These are phyloP conservation scores for Calameuta pallipes DNA, from an alignment of 2,888 invertebrate genomes.

Conservation along the genomic window DNA sequence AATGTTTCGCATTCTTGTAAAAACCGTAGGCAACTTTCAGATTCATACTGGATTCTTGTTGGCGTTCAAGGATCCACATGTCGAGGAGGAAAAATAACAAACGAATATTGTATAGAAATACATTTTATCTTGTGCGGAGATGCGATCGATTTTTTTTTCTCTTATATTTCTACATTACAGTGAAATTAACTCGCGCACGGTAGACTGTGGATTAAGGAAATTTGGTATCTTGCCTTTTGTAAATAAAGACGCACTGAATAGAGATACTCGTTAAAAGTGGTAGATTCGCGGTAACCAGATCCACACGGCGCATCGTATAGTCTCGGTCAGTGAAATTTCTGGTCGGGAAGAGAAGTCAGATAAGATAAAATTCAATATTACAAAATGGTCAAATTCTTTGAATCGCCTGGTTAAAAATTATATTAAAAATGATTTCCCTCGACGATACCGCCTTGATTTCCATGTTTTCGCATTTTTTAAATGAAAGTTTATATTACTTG, in stretches of 20 bases:
- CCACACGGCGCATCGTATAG: not conserved
- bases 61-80: not conserved
- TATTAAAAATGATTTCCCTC: not conserved
- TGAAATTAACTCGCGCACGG: not conserved
- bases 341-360: not conserved
- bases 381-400: not conserved
- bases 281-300: not conserved
- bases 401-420: not conserved
- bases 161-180: not conserved
- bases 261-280: not conserved
- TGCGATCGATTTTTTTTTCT: not conserved
- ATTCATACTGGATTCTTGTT: not conserved
- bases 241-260: not conserved
- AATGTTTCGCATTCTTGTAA: slow-evolving; percentile 1
- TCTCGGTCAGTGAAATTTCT: not conserved
- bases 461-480: not conserved
- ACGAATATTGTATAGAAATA: not conserved
- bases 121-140: not conserved
- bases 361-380: not conserved
- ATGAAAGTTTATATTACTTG: not conserved
- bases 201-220: not conserved
- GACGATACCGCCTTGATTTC: not conserved
- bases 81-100: not conserved
- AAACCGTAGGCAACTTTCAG: not conserved
- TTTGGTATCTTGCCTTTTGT: not conserved